Percentiles rank a stretch among this genome's conserved stretches.
These are phyloP conservation scores for Cheilosia impressa DNA, from an alignment of 2,888 invertebrate genomes.

Conservation along the genomic window DNA sequence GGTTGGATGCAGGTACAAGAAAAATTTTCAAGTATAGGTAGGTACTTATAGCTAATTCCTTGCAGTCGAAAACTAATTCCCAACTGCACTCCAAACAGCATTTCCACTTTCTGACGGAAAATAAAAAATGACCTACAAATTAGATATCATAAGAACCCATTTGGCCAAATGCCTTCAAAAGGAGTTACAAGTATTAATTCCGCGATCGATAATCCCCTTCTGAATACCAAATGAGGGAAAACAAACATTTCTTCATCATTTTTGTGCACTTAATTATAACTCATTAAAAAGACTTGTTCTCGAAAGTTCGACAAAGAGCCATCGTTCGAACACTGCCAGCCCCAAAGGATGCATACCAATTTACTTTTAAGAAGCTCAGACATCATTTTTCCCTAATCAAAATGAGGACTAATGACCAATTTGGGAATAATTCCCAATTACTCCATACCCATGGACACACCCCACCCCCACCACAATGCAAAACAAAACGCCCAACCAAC, in stretches of 20 bases:
- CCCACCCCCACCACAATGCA: too few species aligned
- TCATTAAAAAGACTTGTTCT: constrained; percentile 5
- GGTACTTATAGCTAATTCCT: too few species aligned
- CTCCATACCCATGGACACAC: not conserved
- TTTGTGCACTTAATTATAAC: constrained; percentile 25
- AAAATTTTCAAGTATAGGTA: too few species aligned
- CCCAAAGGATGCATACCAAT: constrained; percentile 27
- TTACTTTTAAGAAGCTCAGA: constrained; percentile 27
- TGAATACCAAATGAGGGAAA: not conserved
- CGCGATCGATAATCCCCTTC: not conserved
- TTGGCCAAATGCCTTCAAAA: not conserved
- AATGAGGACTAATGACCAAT: constrained; percentile 58
- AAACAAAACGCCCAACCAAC: not conserved
- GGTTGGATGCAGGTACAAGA: too few species aligned
- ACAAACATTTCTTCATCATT: constrained; percentile 8
- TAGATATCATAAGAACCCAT: too few species aligned
- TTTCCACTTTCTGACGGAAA: too few species aligned
- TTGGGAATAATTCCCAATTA: constrained; percentile 61
- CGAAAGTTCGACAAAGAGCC: constrained; percentile 4
- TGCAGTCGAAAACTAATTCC: too few species aligned
- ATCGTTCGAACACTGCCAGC: constrained; percentile 5
- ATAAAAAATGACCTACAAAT: too few species aligned
- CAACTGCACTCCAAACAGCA: too few species aligned
- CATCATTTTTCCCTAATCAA: constrained; percentile 52
- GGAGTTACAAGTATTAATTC: not conserved